Evolutionary conservation across 2,888 invertebrate genomes (phyloP), one percentile per base, ranked within the genome.

Genomic region (Acronicta alni): DNA sequence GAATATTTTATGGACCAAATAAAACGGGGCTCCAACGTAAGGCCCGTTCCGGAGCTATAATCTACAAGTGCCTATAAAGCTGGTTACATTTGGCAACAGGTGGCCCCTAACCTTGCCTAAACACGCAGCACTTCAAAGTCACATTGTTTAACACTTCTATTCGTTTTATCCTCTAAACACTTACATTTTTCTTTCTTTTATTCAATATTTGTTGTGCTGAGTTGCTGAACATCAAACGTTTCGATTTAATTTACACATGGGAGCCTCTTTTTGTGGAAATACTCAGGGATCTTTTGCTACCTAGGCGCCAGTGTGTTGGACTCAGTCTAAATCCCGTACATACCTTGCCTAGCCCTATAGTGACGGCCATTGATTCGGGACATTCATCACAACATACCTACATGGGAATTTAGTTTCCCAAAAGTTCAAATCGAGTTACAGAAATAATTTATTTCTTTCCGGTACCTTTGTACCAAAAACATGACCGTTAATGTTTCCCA

Each of bases 21-120:
- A 72, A 61, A 64, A 55, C 56, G 38, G 16, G 55, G 2, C 35
- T n/a, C 45, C 58, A 32, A 46, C 20, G 18, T 42, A 20, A 32
- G 42, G 43, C 41, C 9, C 54, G n/a, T 48, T 48, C 10, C 38
- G 53, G 32, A 10, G 47, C 64, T 54, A 58, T 67, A 70, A 74
- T 60, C 71, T 57, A 67, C 62, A 63, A 67, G 65, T 75, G 60
- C 57, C 51, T 16, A 66, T 66, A 65, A 68, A 57, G 48, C 59
- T 55, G 57, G 76, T 48, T 63, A 57, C 60, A 48, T 63, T 58
- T 49, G 48, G 57, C 78, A 76, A 76, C 75, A 77, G 72, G 75
- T 76, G 63, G 66, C 45, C 47, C 44, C 42, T 60, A 57, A 60
- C 64, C 72, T 76, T 64, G 70, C 35, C 48, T 57, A 41, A 60